Evolutionary conservation across 2,888 invertebrate species (phyloP), one percentile per base, ranked within the genome.

Genomic region (Philhelius pedissequus): DNA sequence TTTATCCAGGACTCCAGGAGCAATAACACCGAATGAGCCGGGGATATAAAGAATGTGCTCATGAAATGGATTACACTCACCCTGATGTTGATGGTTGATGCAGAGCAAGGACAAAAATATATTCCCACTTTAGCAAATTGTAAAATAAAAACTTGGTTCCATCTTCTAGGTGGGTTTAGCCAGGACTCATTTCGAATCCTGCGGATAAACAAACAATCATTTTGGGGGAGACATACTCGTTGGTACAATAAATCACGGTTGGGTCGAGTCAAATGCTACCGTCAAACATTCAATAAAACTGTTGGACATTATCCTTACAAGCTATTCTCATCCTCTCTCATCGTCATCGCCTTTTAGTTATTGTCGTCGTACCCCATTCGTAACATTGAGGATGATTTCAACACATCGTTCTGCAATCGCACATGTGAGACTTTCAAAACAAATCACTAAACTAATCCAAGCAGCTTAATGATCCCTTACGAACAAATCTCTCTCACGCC

Each of bases 111-210:
- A 68, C 73, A 68, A 25, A 68, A 25, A 77, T 13, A 75, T 64
- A 64, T 79, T 70, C 52, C 64, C 64, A 58, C 70, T 79, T 79
- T 66, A 70, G 22, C 58, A 83, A 83, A 83, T 74, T 83, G 77
- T 78, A 83, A 83, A 83, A 83, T 78, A 83, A 83, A 81, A 83
- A 83, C n/a, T n/a, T n/a, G n/a, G 48, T 74, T 69, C 78, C 62
- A 78, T 83, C 62, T 62, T 77, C 69, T 38, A 38, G 66, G 64
- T 32, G 43, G 27, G 38, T 38, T 58, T 13, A 22, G 8, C 38
- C 38, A 58, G 66, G 20, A 73, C 56, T 64, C 69, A 70, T 50
- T 43, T 50, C 18, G 25, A 70, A 58, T 81, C 76, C 70, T 45
- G 32, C 45, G 62, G 60, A 80, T 52, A 48, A 64, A 74, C 73